A percentile compares a stretch with the other conserved stretches of the same genome.
These are phyloP conservation scores for Platycheirus albimanus DNA, from an alignment of 2,888 invertebrate species.

Conservation along the genomic window DNA sequence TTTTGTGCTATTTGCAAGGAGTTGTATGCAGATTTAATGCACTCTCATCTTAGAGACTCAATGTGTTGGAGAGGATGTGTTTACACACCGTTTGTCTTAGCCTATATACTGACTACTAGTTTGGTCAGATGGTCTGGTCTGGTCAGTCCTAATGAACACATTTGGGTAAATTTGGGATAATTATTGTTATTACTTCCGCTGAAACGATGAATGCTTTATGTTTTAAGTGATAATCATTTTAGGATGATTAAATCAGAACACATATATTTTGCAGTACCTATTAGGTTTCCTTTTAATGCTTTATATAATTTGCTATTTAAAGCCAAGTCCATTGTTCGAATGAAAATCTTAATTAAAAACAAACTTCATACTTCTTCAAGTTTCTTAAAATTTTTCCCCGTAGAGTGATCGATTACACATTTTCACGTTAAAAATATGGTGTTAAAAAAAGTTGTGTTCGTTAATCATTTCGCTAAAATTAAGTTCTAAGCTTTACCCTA, in stretches of 20 bases:
- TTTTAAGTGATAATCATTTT: not conserved
- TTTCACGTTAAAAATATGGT: too few relatives aligned
- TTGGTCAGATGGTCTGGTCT: not conserved
- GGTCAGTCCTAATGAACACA: not conserved
- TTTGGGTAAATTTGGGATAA: not conserved
- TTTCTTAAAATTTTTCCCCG: too few relatives aligned
- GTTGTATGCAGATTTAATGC: not conserved
- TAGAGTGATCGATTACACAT: too few relatives aligned
- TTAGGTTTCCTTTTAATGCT: too few relatives aligned
- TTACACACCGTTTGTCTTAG: not conserved
- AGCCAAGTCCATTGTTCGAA: too few relatives aligned
- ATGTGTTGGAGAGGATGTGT: constrained; percentile 2
- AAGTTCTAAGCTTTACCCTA: too few relatives aligned
- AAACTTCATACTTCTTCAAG: too few relatives aligned
- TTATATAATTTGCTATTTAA: too few relatives aligned
- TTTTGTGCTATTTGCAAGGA: not conserved
- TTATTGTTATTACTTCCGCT: constrained; percentile 16
- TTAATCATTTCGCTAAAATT: too few relatives aligned
- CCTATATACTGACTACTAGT: too few relatives aligned
- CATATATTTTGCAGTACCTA: not conserved
- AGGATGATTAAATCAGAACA: not conserved
- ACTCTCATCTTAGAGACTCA: not conserved
- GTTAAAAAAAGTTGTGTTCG: too few relatives aligned
- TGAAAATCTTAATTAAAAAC: too few relatives aligned
- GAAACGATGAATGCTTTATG: not conserved